These are phyloP conservation scores for Mugil cephalus DNA, from an alignment of 2,113 vertebrate genomes.

Conservation along the genomic window DNA sequence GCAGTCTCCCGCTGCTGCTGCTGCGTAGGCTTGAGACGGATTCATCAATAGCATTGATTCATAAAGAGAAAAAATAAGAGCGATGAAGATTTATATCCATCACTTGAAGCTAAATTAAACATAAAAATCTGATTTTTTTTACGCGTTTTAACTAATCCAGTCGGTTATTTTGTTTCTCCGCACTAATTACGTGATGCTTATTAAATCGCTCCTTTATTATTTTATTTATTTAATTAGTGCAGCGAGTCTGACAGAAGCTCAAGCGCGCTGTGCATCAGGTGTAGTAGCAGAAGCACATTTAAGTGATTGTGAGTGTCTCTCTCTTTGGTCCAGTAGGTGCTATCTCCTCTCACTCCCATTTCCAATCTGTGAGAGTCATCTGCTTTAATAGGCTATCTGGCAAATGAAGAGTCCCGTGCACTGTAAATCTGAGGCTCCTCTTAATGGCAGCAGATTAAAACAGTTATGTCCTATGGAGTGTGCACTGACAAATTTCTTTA, in stretches of 20 bases:
- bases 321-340: conserved; percentile 58
- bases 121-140: conserved; percentile 14
- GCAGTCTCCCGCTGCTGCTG: conserved; percentile 20
- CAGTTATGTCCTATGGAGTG: conserved; percentile 83
- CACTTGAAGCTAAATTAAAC: conserved; percentile 4
- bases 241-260: conserved; percentile 10
- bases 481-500: conserved; percentile 86
- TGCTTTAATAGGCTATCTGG: conserved; percentile 84
- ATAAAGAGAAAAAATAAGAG: conserved; percentile 11
- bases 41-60: conserved; percentile 53
- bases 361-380: conserved; percentile 81
- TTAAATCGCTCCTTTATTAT: neutral
- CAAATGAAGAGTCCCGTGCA: conserved; percentile 80
- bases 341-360: conserved; percentile 72
- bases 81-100: conserved; percentile 16
- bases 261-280: neutral
- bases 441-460: conserved; percentile 86
- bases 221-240: neutral
- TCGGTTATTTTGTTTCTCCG: neutral
- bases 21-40: conserved; percentile 44
- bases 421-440: conserved; percentile 83
- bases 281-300: conserved; percentile 25
- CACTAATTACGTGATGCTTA: conserved; percentile 1
- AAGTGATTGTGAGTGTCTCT: conserved; percentile 35
- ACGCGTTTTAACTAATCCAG: conserved; percentile 1